Base-by-base conservation (phyloP, 2,797 vertebrate species). In the Nothura maculosa region DNA sequence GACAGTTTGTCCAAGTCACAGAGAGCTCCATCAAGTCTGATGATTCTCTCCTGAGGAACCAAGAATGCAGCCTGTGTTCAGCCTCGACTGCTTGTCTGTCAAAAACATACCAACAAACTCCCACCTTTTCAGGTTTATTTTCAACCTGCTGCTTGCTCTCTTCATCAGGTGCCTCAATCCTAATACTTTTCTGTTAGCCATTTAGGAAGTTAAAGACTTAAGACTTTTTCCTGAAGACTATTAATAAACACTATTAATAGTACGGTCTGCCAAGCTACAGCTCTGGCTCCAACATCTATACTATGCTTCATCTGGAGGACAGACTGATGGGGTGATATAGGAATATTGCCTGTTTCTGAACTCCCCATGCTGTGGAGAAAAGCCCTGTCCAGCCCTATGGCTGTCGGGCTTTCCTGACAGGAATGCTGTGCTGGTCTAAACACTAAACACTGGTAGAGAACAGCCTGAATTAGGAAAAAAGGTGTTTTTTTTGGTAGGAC, bases 401-500 rank as follows among this genome's bases (percentile, higher is more conserved):
- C 30, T 19, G 17, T 6, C 36, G 3, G 5, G 11, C 20, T 73
- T 89, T 70, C 10, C 24, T 82, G 32, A 1, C 1, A 40, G 45
- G 36, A 88, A 32, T 10, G 3, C 12, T 5, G 8, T 62, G 32
- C 9, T 12, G 6, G 58, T n/a, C n/a, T n/a, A n/a, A n/a, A n/a
- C n/a, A n/a, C n/a, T n/a, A n/a, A n/a, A n/a, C 5, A 6, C 14
- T 45, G 18, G 47, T 30, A 28, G 7, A 17, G 34, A 70, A 43
- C 4, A 77, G 16, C 9, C 7, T 25, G 25, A 10, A 60, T 93
- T 63, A 54, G 43, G 48, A 82, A 80, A 80, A 87, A 48, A 0
- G 0, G 6, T 3, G 30, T 67, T 48, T 40, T 24, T 48, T 47
- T n/a, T n/a, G n/a, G n/a, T n/a, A n/a, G n/a, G n/a, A 12, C 10